Conservation (phyloP, 2,113 vertebrate species). For the Cricetomys ansorgei region DNA sequence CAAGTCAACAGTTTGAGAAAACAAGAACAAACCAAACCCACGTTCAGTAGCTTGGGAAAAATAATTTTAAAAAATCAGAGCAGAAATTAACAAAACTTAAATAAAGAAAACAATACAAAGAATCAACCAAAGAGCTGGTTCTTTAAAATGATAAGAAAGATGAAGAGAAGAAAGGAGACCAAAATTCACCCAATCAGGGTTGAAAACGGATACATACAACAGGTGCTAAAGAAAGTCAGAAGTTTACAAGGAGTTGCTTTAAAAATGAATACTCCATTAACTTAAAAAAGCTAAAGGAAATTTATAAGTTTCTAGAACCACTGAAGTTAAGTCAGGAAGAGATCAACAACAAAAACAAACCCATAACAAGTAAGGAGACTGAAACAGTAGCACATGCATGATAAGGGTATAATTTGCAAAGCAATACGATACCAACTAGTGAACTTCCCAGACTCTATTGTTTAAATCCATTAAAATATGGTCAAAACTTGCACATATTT, state of each 20-base stretch:
- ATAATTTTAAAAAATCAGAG: not conserved
- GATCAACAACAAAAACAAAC: not conserved
- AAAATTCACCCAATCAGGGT: not conserved
- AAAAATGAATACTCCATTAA: not conserved
- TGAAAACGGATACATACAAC: not conserved
- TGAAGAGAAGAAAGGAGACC: not conserved
- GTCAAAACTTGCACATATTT: not conserved
- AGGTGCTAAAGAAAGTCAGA: not conserved
- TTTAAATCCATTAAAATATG: not conserved
- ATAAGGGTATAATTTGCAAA: not conserved
- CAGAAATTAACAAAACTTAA: not conserved
- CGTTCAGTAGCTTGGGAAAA: not conserved
- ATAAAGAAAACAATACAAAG: not conserved
- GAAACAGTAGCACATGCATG: not conserved
- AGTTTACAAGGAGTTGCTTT: not conserved
- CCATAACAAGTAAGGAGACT: not conserved
- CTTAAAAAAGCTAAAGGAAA: not conserved
- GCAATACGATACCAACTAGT: not conserved
- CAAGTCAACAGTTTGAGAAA: not conserved
- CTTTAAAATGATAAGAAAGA: not conserved
- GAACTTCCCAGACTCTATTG: not conserved
- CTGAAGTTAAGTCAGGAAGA: not conserved
- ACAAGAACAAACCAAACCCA: not conserved
- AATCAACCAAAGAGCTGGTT: not conserved
- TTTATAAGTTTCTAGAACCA: not conserved